Percentiles rank a stretch among this genome's conserved stretches.
phyloP scores from a whole-genome alignment of 2,888 invertebrate species.

The Pachycephus smyrnensis region DNA sequence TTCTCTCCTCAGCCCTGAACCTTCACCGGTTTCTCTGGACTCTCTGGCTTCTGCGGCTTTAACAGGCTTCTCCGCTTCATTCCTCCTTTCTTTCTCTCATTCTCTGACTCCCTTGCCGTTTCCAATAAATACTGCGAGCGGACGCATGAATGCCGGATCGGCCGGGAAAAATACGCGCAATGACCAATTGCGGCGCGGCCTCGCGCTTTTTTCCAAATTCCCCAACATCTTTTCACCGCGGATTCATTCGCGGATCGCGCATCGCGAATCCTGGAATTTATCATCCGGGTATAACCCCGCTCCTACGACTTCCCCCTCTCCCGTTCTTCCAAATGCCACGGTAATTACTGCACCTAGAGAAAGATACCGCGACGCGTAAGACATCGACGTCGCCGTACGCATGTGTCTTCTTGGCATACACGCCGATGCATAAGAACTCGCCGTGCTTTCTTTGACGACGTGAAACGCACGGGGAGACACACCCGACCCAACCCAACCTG shows the following conservation, averaged over 20 bases:
- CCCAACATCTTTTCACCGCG: background rate
- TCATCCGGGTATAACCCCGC: background rate
- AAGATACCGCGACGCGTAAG: too few species aligned
- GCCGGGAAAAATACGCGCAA: conserved; percentile 56
- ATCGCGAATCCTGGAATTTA: conserved; percentile 1
- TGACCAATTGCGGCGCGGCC: conserved; percentile 57
- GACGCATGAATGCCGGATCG: conserved; percentile 60
- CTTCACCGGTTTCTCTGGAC: too few species aligned
- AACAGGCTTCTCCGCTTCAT: too few species aligned
- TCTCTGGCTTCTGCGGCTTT: too few species aligned
- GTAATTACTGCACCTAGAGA: conserved; percentile 29
- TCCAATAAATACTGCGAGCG: conserved; percentile 59
- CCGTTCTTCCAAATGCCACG: conserved; percentile 33
- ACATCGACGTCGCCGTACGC: too few species aligned
- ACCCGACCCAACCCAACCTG: too few species aligned
- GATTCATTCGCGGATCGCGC: conserved; percentile 2
- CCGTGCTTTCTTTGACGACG: too few species aligned
- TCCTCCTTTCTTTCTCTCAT: conserved; percentile 29
- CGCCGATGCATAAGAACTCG: too few species aligned
- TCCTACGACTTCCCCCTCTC: conserved; percentile 17
- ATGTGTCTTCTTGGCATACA: too few species aligned
- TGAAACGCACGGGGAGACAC: too few species aligned
- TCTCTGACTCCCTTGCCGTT: conserved; percentile 36
- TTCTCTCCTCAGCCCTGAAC: too few species aligned
- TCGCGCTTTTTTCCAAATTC: conserved; percentile 32